Evolutionary conservation across 2,888 invertebrate species (phyloP), one percentile per base, ranked within the genome.

Genomic region (Chrysopilus asiliformis): DNA sequence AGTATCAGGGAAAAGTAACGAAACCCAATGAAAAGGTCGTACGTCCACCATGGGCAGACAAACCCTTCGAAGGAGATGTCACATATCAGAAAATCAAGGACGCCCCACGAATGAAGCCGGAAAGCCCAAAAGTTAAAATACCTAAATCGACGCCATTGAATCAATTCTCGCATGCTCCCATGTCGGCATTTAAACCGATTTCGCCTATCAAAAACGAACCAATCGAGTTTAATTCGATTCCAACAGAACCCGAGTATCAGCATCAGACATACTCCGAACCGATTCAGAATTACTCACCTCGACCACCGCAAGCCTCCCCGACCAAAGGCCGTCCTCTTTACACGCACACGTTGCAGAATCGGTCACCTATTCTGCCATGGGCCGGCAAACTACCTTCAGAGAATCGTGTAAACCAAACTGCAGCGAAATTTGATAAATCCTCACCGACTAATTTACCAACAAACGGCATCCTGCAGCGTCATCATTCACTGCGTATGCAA

Each of bases 141-240:
- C 67, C 74, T 17, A 69, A 73, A 52, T 73, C 74, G 8, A 60
- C 71, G 22, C 42, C 52, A 3, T 68, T 79, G 1, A 80, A 80
- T 53, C 72, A 79, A 47, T 82, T 83, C 50, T 79, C 76, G 16
- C 82, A 83, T 53, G 81, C 80, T 1, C 79, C 79, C 1, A 72
- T 77, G 66, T 81, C 81, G 8, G 80, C 79, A 4, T 83, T 83
- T 51, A 74, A 76, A 45, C 81, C 64, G 2, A 68, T 66, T 57
- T 53, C 41, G 58, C 61, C 57, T 4, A 53, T 57, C 33, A 46
- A 51, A 1, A 40, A 37, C 18, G 41, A 41, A 24, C 14, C 36
- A 25, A 41, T 28, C 35, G 25, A 39, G 26, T 32, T 12, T 31
- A 31, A 5, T 32, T 32, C 17, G 6, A n/a, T 18, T 13, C 7